phyloP scores from a whole-genome alignment of 1,140 invertebrate species.

The Oscheius sp. region DNA sequence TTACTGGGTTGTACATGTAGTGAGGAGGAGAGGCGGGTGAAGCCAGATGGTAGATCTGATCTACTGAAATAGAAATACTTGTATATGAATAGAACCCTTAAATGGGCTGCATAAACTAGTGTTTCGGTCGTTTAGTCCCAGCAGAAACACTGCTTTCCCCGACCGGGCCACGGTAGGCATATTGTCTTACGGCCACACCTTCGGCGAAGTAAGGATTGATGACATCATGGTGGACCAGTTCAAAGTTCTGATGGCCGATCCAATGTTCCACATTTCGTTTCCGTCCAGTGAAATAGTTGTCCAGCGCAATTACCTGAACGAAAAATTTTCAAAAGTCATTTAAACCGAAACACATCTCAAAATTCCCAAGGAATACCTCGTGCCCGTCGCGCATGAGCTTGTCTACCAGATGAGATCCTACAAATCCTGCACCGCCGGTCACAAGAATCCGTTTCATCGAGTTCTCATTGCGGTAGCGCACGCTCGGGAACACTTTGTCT shows the following conservation, averaged over 20 bases:
- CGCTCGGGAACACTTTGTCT: slow-evolving; percentile 41
- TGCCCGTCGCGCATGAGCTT: slow-evolving; percentile 90
- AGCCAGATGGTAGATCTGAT: slow-evolving; percentile 98
- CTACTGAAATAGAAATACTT: slow-evolving; percentile 68
- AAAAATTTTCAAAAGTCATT: not conserved
- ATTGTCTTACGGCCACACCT: no score
- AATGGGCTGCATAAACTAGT: no score
- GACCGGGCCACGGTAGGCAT: no score
- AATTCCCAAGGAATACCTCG: slow-evolving; percentile 70
- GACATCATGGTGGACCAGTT: slow-evolving; percentile 96
- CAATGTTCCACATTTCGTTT: slow-evolving; percentile 97
- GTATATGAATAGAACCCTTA: not conserved
- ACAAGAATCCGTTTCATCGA: slow-evolving; percentile 67
- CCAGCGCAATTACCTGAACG: slow-evolving; percentile 74
- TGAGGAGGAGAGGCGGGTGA: slow-evolving; percentile 97
- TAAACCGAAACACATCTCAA: not conserved
- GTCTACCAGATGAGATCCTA: slow-evolving; percentile 95
- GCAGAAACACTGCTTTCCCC: no score
- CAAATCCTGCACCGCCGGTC: slow-evolving; percentile 94
- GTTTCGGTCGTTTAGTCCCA: no score
- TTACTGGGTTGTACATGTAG: slow-evolving; percentile 99
- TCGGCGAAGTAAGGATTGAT: slow-evolving; percentile 96
- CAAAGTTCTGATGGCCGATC: slow-evolving; percentile 98
- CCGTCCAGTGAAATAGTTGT: slow-evolving; percentile 96
- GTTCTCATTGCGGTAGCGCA: slow-evolving; percentile 52